Base-by-base conservation (phyloP, 2,888 invertebrate genomes). In the Tuta absoluta region DNA sequence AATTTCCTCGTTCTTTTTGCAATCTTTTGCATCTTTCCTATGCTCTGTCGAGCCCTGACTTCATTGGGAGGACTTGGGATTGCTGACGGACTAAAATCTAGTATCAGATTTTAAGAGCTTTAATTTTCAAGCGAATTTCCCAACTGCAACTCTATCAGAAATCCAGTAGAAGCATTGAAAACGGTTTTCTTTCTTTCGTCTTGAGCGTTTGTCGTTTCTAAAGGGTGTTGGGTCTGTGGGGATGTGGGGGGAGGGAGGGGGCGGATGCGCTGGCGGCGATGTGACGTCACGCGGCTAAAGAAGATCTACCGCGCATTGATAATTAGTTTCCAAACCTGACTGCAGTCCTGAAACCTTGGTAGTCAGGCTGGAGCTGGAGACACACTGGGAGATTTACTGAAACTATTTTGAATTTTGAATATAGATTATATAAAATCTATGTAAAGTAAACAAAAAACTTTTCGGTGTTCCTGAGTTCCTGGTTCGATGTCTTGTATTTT, bases 281-380 rank as follows among this genome's bases (percentile, higher is more conserved):
- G 17, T 57, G 57, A 37, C 57, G 57, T 33, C 57, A 37, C 14
- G 4, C 33, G 33, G 33, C 33, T 10, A 7, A 33, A 33, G 33
- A n/a, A 45, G 66, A 70, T 71, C 56, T n/a, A n/a, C 67, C 66
- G 71, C 76, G 79, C 82, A 81, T 82, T 86, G 85, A 87, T 84
- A 85, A 87, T 87, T 86, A 86, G 83, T 81, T 79, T 73, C 74
- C 67, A 72, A 75, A 72, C 73, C n/a, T n/a, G n/a, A 63, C 69
- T 64, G 63, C 66, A 63, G 64, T 63, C 69, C 67, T 71, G 72
- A 72, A 75, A 67, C 74, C 69, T 67, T 72, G 33, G 33, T 10
- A 8, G 33, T 72, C 74, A 73, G 65, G 65, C 79, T 76, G 76
- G 75, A 23, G 53, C 1, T 53, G 12, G 7, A 7, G 17, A 10